These are phyloP conservation scores for Aporophyla nigra DNA, from an alignment of 2,888 invertebrate genomes.

Conservation along the genomic window DNA sequence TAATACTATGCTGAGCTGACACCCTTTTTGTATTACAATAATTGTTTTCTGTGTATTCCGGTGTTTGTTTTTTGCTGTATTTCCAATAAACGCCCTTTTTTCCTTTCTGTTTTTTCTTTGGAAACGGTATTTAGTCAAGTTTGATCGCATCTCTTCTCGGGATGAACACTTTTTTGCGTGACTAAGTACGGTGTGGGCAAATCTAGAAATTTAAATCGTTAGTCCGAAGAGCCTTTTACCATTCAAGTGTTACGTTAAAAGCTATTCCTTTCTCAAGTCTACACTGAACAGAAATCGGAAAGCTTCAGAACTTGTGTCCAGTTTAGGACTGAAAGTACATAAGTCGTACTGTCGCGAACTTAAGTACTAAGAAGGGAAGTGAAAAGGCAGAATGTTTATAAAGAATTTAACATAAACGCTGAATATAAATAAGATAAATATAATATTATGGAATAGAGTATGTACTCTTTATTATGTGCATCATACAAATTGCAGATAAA, in stretches of 20 bases:
- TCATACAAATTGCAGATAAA: too few relatives aligned
- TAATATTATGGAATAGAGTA: background rate
- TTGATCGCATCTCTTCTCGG: background rate
- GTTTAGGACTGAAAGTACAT: constrained; percentile 46
- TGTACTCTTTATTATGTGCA: too few relatives aligned
- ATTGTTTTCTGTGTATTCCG: too few relatives aligned
- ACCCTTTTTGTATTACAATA: too few relatives aligned
- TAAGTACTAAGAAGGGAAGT: background rate
- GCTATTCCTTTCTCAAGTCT: constrained; percentile 38
- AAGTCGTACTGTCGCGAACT: constrained; percentile 42
- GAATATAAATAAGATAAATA: background rate
- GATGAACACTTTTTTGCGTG: too few relatives aligned
- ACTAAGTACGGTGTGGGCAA: too few relatives aligned
- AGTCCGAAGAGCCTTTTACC: constrained; percentile 5
- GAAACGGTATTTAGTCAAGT: too few relatives aligned
- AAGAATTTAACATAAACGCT: background rate
- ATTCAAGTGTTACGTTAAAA: constrained; percentile 29
- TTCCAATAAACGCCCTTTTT: too few relatives aligned
- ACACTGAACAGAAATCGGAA: constrained; percentile 44
- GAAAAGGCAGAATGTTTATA: background rate
- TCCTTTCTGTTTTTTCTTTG: too few relatives aligned
- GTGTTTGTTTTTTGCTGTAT: too few relatives aligned
- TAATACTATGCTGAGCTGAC: too few relatives aligned
- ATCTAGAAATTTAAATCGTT: background rate
- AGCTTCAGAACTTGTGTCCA: constrained; percentile 39